Conservation (phyloP, 2,888 invertebrate species). For the Tortrix viridana region DNA sequence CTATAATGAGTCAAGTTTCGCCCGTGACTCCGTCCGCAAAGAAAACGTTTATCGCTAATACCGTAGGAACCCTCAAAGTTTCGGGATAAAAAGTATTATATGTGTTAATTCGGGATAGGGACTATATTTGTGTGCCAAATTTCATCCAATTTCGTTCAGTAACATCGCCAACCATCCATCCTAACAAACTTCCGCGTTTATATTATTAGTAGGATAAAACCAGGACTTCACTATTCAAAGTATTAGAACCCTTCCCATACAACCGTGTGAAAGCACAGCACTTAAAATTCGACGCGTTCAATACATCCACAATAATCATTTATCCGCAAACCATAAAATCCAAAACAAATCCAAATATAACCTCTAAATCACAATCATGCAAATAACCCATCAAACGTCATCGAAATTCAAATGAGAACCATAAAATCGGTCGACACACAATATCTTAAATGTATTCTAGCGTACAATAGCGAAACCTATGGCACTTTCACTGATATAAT, state of each 20-base stretch:
- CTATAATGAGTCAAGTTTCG: too few relatives aligned
- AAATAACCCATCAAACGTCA: conserved; percentile 73
- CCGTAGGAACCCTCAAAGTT: too few relatives aligned
- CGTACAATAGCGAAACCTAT: conserved; percentile 59
- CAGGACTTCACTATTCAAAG: background rate
- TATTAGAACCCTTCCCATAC: conserved; percentile 1
- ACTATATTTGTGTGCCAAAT: too few relatives aligned
- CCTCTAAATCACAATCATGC: conserved; percentile 81
- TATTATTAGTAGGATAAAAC: too few relatives aligned
- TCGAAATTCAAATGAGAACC: conserved; percentile 76
- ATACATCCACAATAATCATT: conserved; percentile 13
- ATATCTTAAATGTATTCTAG: conserved; percentile 64
- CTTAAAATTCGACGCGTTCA: conserved; percentile 26
- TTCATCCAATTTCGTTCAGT: too few relatives aligned
- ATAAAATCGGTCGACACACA: conserved; percentile 79
- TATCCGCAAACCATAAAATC: conserved; percentile 55
- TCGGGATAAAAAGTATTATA: too few relatives aligned
- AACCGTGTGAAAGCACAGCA: conserved; percentile 21
- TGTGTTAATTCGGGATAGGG: too few relatives aligned
- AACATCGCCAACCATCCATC: too few relatives aligned
- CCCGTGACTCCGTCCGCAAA: too few relatives aligned
- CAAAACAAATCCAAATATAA: conserved; percentile 58
- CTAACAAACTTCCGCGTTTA: too few relatives aligned
- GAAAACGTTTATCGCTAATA: too few relatives aligned
- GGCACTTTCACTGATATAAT: conserved; percentile 77